Percentiles rank a stretch among this genome's conserved stretches.
phyloP scores from a whole-genome alignment of 2,888 invertebrate species.

The Stenotaenia linearis region DNA sequence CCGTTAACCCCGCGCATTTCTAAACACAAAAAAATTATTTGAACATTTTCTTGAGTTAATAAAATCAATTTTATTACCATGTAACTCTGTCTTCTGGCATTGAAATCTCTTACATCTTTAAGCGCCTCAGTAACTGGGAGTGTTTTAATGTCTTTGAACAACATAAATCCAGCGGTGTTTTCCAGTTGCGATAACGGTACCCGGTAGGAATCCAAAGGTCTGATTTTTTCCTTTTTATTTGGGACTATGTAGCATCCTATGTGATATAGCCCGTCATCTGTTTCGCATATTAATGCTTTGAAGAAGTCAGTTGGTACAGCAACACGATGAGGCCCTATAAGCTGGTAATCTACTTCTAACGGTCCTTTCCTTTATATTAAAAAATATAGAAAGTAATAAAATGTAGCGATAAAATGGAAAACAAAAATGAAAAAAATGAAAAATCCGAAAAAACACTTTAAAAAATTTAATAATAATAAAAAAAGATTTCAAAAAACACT shows the following conservation, averaged over 20 bases:
- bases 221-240: background rate
- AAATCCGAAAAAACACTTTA: background rate
- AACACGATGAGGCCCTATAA: background rate
- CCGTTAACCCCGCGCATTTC: background rate
- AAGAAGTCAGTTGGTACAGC: background rate
- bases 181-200: background rate
- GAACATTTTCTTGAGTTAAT: background rate
- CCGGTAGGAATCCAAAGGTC: background rate
- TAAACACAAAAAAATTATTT: background rate
- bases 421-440: too few relatives aligned
- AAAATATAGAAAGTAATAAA: too few relatives aligned
- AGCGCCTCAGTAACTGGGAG: background rate
- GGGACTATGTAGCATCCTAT: background rate
- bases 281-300: background rate
- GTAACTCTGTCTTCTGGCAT: background rate
- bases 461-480: background rate
- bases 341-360: background rate
- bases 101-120: background rate
- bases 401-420: too few relatives aligned
- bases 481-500: too few relatives aligned
- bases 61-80: background rate
- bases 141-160: background rate
- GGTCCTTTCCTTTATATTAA: background rate
- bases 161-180: background rate
- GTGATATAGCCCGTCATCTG: background rate